Evolutionary conservation across 1,140 invertebrate genomes (phyloP).

Genomic region (Metaphire vulgaris): DNA sequence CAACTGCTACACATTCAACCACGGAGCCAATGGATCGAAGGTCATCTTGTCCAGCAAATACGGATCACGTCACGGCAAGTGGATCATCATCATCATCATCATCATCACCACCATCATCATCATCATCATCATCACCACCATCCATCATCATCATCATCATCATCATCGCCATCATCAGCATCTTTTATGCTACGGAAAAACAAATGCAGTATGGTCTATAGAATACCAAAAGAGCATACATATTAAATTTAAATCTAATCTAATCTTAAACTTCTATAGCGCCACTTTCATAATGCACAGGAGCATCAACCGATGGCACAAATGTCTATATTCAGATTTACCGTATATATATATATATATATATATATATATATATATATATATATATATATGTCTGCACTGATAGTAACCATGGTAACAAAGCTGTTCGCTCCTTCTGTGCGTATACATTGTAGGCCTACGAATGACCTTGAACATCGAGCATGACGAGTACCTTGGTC

Average conservation of each 20-base stretch:
- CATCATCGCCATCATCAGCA: too few species aligned
- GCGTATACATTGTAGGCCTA: slow-evolving; percentile 21
- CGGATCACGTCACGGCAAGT: background rate
- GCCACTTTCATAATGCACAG: too few species aligned
- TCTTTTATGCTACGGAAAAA: too few species aligned
- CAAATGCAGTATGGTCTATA: background rate
- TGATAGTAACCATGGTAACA: too few species aligned
- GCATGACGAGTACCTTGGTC: slow-evolving; percentile 31
- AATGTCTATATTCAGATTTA: background rate
- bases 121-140: too few species aligned
- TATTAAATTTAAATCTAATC: background rate
- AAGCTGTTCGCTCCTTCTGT: too few species aligned
- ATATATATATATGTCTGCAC: background rate
- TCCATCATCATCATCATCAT: too few species aligned
- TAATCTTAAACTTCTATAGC: too few species aligned
- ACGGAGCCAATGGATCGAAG: slow-evolving; percentile 19
- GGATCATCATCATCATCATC: too few species aligned
- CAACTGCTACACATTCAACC: slow-evolving; percentile 31
- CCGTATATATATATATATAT: background rate
- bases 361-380: background rate
- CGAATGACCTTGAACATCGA: slow-evolving; percentile 34
- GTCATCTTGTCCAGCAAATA: slow-evolving; percentile 12
- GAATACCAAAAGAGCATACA: background rate
- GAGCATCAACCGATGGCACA: too few species aligned
- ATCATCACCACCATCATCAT: too few species aligned